These are phyloP conservation scores for Pseudochirops corinnae DNA, from an alignment of 2,797 vertebrate genomes.

Conservation along the genomic window DNA sequence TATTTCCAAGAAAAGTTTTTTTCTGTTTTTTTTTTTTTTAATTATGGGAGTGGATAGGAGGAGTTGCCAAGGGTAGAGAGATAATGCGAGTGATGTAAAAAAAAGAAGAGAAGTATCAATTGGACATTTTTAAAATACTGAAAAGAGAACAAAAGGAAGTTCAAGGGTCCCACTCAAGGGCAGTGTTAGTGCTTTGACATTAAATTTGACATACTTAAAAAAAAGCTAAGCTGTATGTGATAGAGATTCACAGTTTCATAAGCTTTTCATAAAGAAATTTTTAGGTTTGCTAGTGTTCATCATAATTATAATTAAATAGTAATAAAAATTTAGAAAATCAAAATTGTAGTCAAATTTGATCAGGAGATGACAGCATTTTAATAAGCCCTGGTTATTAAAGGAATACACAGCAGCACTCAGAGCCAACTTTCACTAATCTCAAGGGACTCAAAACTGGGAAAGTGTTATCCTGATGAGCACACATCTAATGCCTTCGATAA, in stretches of 20 bases:
- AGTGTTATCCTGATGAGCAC: not conserved
- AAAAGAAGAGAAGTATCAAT: not conserved
- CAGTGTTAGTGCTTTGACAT: not conserved
- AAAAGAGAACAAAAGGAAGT: not conserved
- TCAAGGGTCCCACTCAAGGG: not conserved
- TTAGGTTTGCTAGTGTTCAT: not conserved
- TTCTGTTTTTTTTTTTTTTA: no score
- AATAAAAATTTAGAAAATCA: not conserved
- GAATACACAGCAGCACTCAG: not conserved
- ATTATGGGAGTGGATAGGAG: not conserved
- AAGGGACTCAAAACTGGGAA: not conserved
- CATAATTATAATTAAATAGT: not conserved
- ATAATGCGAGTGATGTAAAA: not conserved
- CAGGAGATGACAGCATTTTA: not conserved
- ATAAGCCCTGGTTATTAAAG: not conserved
- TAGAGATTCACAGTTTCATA: not conserved
- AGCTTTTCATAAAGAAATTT: not conserved
- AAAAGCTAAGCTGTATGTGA: not conserved
- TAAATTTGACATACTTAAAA: not conserved
- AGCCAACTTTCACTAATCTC: not conserved
- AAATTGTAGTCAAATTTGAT: not conserved
- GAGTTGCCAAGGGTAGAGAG: not conserved
- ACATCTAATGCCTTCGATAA: not conserved
- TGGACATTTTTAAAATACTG: not conserved
- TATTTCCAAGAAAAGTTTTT: not conserved